A percentile compares a stretch with the other conserved stretches of the same genome.
These are phyloP conservation scores for Entomobrya multifasciata DNA, from an alignment of 2,888 invertebrate genomes.

Conservation along the genomic window DNA sequence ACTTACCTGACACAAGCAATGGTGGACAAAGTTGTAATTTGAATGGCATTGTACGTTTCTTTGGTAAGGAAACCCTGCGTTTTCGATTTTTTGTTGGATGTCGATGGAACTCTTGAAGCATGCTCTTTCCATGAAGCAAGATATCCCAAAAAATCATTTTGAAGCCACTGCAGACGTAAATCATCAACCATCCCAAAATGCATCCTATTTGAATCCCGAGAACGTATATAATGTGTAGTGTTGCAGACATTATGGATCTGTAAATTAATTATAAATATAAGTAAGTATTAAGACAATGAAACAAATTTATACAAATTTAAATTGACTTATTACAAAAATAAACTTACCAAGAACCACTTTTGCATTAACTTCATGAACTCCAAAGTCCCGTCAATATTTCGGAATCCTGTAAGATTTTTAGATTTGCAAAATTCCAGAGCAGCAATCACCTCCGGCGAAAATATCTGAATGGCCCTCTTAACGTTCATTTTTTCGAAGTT, in stretches of 20 bases:
- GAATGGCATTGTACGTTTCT: conserved; percentile 50
- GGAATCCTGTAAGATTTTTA: conserved; percentile 22
- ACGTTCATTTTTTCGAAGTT: conserved; percentile 73
- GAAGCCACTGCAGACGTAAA: conserved; percentile 12
- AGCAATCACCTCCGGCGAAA: conserved; percentile 63
- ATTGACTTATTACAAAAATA: no score
- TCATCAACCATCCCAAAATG: conserved; percentile 38
- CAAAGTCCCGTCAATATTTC: conserved; percentile 35
- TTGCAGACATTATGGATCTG: conserved; percentile 4
- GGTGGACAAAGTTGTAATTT: conserved; percentile 53
- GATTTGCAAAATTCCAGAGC: conserved; percentile 34
- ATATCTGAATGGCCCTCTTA: conserved; percentile 60
- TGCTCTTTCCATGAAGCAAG: background rate
- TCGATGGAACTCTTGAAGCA: background rate
- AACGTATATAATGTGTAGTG: background rate
- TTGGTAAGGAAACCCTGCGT: conserved; percentile 54
- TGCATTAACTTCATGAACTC: conserved; percentile 50
- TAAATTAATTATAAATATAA: background rate
- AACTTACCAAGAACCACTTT: conserved; percentile 20
- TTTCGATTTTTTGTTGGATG: no score
- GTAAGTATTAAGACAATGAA: no score
- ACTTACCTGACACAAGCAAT: conserved; percentile 45
- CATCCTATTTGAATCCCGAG: background rate
- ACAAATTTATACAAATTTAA: no score
- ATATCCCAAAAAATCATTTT: conserved; percentile 20